These are phyloP conservation scores for Callyntrura guangdongensis DNA, from an alignment of 2,888 invertebrate species.

Conservation along the genomic window DNA sequence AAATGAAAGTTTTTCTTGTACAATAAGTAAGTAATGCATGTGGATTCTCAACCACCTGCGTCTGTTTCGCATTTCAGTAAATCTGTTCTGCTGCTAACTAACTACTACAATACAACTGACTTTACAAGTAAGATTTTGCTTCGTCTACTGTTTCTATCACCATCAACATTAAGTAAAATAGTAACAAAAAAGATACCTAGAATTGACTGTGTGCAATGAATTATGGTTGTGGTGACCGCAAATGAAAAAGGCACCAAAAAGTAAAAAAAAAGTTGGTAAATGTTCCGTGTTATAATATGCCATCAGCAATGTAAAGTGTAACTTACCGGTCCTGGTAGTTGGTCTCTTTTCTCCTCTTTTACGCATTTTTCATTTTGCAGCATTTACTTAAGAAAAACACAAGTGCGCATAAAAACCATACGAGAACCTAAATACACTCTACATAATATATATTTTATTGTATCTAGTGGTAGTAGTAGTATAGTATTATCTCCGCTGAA, in stretches of 20 bases:
- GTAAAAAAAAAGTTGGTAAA: constrained; percentile 21
- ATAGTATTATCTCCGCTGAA: background rate
- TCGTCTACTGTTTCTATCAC: background rate
- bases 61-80: background rate
- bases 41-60: background rate
- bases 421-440: too few species aligned
- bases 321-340: constrained; percentile 49
- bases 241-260: constrained; percentile 44
- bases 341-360: constrained; percentile 33
- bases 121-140: background rate
- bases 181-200: background rate
- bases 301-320: background rate
- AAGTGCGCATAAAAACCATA: too few species aligned
- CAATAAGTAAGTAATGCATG: too few species aligned
- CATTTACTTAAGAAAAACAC: background rate
- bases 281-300: background rate
- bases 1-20: constrained; percentile 46
- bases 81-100: background rate
- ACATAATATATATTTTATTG: background rate
- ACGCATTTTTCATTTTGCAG: background rate
- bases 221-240: constrained; percentile 65
- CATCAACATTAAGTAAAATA: constrained; percentile 1
- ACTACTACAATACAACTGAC: background rate
- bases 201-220: constrained; percentile 32
- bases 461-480: background rate